Evolutionary conservation across 2,888 invertebrate genomes (phyloP).

Genomic region (Tipula helvola): DNA sequence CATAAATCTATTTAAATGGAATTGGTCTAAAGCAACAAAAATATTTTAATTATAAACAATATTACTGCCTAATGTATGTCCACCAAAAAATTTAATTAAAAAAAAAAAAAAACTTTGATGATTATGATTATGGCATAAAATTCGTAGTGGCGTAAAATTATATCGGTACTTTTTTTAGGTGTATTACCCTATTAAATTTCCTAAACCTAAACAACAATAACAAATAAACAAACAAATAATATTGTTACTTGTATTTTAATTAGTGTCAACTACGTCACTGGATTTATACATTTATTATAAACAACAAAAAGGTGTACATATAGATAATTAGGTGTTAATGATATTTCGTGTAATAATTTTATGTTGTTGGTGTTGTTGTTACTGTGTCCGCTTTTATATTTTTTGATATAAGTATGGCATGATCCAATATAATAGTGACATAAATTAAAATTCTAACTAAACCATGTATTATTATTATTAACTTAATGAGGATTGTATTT

Average conservation of each 20-base stretch:
- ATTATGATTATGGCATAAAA: neutral
- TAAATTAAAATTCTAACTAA: neutral
- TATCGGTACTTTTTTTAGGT: neutral
- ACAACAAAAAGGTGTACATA: neutral
- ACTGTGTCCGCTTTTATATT: neutral
- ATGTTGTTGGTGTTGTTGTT: neutral
- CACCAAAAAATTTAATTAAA: neutral
- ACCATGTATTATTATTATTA: neutral
- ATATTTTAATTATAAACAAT: neutral
- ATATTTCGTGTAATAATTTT: neutral
- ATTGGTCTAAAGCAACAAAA: neutral
- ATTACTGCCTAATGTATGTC: neutral
- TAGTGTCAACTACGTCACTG: constrained; percentile 4
- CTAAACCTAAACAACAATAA: neutral
- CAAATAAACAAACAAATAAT: neutral
- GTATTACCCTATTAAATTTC: neutral
- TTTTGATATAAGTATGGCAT: neutral
- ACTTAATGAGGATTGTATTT: neutral
- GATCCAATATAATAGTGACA: neutral
- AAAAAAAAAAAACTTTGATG: neutral
- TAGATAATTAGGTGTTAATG: neutral
- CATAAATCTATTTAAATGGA: neutral
- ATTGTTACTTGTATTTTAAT: neutral
- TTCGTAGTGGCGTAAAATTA: neutral
- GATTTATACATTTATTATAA: neutral